Conservation (phyloP, 1,140 invertebrate species). For the Eumeta japonica region DNA sequence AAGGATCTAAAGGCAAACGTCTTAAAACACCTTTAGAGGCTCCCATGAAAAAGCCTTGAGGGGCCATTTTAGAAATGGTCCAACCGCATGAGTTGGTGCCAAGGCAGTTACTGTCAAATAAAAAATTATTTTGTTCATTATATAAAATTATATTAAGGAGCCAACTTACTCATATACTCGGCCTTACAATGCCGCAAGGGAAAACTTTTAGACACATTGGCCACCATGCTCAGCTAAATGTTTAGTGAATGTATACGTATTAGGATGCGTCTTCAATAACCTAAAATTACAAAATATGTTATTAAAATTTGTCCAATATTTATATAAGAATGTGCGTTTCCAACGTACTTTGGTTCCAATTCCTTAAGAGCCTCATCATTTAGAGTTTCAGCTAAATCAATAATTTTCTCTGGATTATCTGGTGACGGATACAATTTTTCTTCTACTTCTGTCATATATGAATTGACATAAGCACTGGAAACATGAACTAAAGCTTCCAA, state of each 20-base stretch:
- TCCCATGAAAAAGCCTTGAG: conserved; percentile 93
- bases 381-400: conserved; percentile 73
- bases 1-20: not conserved
- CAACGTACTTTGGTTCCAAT: conserved; percentile 65
- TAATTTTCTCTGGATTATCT: conserved; percentile 79
- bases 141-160: not conserved
- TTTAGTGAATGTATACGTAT: conserved; percentile 92
- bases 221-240: conserved; percentile 85
- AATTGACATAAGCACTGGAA: conserved; percentile 88
- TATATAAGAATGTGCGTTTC: no score
- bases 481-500: conserved; percentile 79
- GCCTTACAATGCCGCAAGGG: conserved; percentile 87
- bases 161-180: conserved; percentile 87
- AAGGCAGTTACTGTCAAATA: conserved; percentile 80
- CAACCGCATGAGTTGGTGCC: conserved; percentile 93
- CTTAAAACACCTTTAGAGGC: conserved; percentile 67
- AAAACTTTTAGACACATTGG: conserved; percentile 66
- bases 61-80: conserved; percentile 96
- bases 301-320: no score
- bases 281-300: conserved; percentile 50
- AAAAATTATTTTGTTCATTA: no score
- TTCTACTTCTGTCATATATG: conserved; percentile 67
- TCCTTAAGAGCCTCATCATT: conserved; percentile 68
- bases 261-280: conserved; percentile 78
- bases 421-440: conserved; percentile 82